Percentiles rank a stretch among this genome's conserved stretches.
Evolutionary conservation across 2,888 invertebrate species (phyloP).

Genomic region (Periphyllus acericola): DNA sequence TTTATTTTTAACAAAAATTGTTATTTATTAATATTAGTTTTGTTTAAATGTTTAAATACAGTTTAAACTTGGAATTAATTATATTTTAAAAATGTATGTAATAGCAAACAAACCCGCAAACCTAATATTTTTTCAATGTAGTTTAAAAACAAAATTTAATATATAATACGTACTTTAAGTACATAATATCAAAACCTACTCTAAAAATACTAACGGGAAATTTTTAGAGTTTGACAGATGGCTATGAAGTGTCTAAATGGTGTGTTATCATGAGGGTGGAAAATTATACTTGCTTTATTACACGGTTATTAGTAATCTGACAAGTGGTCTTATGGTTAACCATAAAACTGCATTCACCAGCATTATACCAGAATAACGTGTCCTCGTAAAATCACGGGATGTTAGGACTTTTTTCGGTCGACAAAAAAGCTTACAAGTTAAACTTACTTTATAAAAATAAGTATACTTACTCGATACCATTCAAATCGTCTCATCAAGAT

Average conservation of each 20-base stretch:
- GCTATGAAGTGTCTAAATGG: slow-evolving; percentile 52
- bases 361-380: slow-evolving; percentile 14
- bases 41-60: no score
- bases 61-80: no score
- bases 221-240: slow-evolving; percentile 51
- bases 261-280: slow-evolving; percentile 36
- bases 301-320: slow-evolving; percentile 55
- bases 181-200: neutral
- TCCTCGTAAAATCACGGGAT: neutral
- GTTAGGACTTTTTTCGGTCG: neutral
- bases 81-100: no score
- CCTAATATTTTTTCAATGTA: neutral
- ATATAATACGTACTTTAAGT: neutral
- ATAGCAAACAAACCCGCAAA: no score
- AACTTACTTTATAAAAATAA: neutral
- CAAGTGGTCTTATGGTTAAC: slow-evolving; percentile 57
- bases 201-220: slow-evolving; percentile 13
- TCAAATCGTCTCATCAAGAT: neutral
- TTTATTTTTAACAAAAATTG: no score
- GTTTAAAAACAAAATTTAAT: neutral
- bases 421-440: neutral
- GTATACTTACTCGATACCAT: neutral
- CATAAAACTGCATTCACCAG: slow-evolving; percentile 42
- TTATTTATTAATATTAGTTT: no score
- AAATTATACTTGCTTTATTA: slow-evolving; percentile 58